Conservation (phyloP, 2,797 vertebrate genomes). For the Ispidina lecontei region DNA sequence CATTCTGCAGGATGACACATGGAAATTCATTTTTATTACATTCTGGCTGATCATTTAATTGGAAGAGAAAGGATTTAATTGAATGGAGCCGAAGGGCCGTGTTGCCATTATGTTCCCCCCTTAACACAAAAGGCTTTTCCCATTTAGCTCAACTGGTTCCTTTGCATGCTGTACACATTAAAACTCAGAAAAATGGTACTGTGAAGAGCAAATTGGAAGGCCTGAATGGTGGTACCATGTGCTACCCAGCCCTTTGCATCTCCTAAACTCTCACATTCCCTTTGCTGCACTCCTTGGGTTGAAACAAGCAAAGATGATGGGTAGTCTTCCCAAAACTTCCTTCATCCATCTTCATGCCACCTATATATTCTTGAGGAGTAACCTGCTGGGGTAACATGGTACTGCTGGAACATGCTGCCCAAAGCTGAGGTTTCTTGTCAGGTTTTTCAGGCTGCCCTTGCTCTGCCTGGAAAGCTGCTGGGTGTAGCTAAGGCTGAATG, state of each 20-base stretch:
- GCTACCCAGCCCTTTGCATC: not conserved
- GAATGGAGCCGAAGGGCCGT: constrained; percentile 38
- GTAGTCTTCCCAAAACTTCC: not conserved
- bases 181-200: not conserved
- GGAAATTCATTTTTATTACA: constrained; percentile 59
- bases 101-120: constrained; percentile 34
- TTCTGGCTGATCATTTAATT: constrained; percentile 68
- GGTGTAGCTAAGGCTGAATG: not conserved
- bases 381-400: not conserved
- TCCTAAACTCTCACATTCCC: not conserved
- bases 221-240: not conserved
- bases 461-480: not conserved
- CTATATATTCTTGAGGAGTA: not conserved
- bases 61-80: constrained; percentile 67
- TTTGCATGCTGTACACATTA: constrained; percentile 11
- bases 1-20: constrained; percentile 40
- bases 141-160: constrained; percentile 5
- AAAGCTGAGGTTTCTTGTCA: not conserved
- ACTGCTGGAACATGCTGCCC: not conserved
- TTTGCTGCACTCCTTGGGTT: not conserved
- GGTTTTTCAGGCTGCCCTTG: not conserved
- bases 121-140: constrained; percentile 28
- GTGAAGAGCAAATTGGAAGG: constrained; percentile 13
- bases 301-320: not conserved
- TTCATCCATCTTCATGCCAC: not conserved